Percentiles rank a stretch among this genome's conserved stretches.
phyloP scores from a whole-genome alignment of 2,113 vertebrate species.

The Ranitomeya variabilis region DNA sequence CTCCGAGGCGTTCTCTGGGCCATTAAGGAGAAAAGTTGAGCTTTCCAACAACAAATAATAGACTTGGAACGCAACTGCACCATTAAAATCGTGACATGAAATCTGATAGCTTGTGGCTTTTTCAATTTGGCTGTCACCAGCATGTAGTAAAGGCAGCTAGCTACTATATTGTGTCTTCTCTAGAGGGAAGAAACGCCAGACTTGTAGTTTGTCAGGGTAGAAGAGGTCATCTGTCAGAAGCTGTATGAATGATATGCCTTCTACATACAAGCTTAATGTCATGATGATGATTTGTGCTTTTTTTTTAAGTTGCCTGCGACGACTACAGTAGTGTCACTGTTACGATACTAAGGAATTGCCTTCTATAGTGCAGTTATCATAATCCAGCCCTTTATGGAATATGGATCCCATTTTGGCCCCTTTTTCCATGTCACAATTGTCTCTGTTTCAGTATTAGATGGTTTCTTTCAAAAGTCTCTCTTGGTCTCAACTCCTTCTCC shows the following conservation, averaged over 20 bases:
- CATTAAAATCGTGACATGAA: constrained; percentile 58
- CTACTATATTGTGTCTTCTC: not conserved
- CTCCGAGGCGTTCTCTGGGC: constrained; percentile 50
- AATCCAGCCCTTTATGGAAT: not conserved
- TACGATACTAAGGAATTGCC: not conserved
- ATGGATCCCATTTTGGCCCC: no score
- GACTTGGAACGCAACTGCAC: constrained; percentile 50
- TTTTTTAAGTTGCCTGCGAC: not conserved
- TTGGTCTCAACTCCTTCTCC: not conserved
- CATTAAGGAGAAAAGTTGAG: constrained; percentile 55
- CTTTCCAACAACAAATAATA: constrained; percentile 55
- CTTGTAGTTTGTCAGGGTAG: not conserved
- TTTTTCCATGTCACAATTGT: not conserved
- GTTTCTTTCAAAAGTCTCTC: not conserved
- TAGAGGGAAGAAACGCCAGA: not conserved
- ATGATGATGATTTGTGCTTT: not conserved
- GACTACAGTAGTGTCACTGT: not conserved
- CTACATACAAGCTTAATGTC: not conserved
- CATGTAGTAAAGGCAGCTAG: constrained; percentile 25
- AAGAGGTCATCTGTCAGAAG: constrained; percentile 1
- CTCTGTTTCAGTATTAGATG: not conserved
- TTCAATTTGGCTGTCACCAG: constrained; percentile 38
- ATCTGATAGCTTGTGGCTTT: constrained; percentile 48
- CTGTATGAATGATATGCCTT: not conserved
- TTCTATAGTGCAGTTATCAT: not conserved